Evolutionary conservation across 2,797 vertebrate genomes (phyloP), one percentile per base, ranked within the genome.

Genomic region (Falco concolor): DNA sequence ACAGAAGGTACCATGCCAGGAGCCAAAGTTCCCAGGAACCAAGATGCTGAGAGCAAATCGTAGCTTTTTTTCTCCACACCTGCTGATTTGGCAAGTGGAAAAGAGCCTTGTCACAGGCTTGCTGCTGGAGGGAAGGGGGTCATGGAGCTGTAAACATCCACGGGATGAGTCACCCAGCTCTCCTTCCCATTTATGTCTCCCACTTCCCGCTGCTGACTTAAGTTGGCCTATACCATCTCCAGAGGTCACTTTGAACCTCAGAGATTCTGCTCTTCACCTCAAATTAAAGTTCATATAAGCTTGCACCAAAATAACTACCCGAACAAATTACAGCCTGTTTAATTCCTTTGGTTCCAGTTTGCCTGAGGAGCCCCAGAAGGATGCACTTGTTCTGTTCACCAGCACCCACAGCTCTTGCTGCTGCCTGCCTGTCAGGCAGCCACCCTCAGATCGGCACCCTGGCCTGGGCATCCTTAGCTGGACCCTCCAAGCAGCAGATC

Each of bases 231-330:
- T 10, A 54, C 9, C 28, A 80, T 32, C 44, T 59, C 56, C 56
- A 80, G 73, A 91, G 44, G 75, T 90, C 76, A 90, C 56, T 85
- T 70, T 91, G 64, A 93, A 85, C 75, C n/a, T 83, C 52, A 80
- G 22, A 50, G 64, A 77, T 40, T 70, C 68, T 87, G 40, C 63
- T 81, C 25, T 87, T 87, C 70, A 59, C 28, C 67, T 65, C 60
- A 49, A 87, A 87, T 59, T 60, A 60, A 76, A 56, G 49, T 60
- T 56, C 82, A 56, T 27, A 60, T 28, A 60, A 87, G 50, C 64
- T 53, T 68, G 45, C 44, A 81, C 19, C 20, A 53, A 89, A 92
- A 89, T 89, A 95, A 64, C 74, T 52, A 74, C 30, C 49, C 61
- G n/a, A 91, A 84, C 56, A 8, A 94, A 95, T 77, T 56, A 50